Conservation (phyloP, 1,140 invertebrate genomes). For the Plectrocnemia conspersa region DNA sequence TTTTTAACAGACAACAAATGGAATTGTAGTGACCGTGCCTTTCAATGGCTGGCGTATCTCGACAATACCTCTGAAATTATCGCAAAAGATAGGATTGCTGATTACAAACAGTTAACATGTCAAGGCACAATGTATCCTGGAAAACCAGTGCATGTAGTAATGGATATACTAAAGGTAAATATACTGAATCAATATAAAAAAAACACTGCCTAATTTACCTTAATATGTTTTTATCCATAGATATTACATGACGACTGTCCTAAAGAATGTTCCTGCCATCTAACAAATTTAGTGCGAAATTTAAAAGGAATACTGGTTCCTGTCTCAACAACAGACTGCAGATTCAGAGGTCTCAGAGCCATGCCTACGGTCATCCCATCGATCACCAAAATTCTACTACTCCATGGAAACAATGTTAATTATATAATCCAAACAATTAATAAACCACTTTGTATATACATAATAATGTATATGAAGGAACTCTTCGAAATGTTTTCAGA, state of each 20-base stretch:
- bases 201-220: neutral
- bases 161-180: slow-evolving; percentile 47
- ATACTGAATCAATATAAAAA: too few species aligned
- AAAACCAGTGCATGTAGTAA: slow-evolving; percentile 47
- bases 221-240: slow-evolving; percentile 1
- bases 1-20: slow-evolving; percentile 46
- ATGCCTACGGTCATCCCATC: slow-evolving; percentile 49
- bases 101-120: slow-evolving; percentile 45
- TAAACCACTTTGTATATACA: too few species aligned
- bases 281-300: slow-evolving; percentile 46
- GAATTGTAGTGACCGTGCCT: slow-evolving; percentile 48
- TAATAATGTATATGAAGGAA: too few species aligned
- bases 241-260: slow-evolving; percentile 44
- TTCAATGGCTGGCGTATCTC: slow-evolving; percentile 46
- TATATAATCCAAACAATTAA: too few species aligned
- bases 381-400: slow-evolving; percentile 50
- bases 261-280: slow-evolving; percentile 40
- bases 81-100: slow-evolving; percentile 38
- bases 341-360: slow-evolving; percentile 39
- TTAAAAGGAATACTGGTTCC: slow-evolving; percentile 42
- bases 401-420: slow-evolving; percentile 53
- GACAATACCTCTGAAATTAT: slow-evolving; percentile 37
- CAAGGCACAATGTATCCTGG: slow-evolving; percentile 46
- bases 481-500: too few species aligned
- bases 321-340: slow-evolving; percentile 52